Conservation (phyloP, 2,888 invertebrate species). For the Ectemnius continuus region DNA sequence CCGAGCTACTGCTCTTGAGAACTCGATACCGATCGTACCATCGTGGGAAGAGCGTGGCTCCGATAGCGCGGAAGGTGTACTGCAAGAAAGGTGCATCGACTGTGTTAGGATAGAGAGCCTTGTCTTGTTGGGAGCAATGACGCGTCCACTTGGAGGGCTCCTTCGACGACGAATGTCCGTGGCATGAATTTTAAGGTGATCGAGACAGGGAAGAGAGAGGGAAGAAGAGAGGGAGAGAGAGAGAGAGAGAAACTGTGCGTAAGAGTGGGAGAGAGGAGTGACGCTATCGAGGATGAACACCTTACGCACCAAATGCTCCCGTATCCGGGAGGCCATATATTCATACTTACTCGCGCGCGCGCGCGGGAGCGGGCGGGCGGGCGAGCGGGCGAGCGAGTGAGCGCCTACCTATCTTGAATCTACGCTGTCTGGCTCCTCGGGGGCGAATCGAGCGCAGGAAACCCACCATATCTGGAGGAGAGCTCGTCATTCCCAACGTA, state of each 20-base stretch:
- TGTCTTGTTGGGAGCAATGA: neutral
- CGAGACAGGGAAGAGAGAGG: constrained; percentile 24
- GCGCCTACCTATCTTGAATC: constrained; percentile 51
- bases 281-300: constrained; percentile 72
- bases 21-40: neutral
- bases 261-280: constrained; percentile 35
- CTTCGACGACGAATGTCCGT: constrained; percentile 29
- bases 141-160: constrained; percentile 17
- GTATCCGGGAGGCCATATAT: constrained; percentile 15
- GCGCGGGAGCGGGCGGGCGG: constrained; percentile 9
- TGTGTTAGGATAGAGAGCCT: too few species aligned
- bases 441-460: constrained; percentile 51
- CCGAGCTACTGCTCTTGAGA: constrained; percentile 27
- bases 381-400: constrained; percentile 14
- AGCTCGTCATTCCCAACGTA: constrained; percentile 52
- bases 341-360: constrained; percentile 4
- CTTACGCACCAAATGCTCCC: constrained; percentile 68
- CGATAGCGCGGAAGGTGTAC: neutral
- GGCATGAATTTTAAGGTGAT: constrained; percentile 44
- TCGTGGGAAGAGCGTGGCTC: neutral
- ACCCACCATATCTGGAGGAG: constrained; percentile 48
- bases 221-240: neutral
- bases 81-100: neutral
- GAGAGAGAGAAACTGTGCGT: constrained; percentile 15
- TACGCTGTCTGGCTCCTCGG: constrained; percentile 46